Percentiles rank a stretch among this genome's conserved stretches.
These are phyloP conservation scores for Rhabdomys dilectus DNA, from an alignment of 2,113 vertebrate species.

Conservation along the genomic window DNA sequence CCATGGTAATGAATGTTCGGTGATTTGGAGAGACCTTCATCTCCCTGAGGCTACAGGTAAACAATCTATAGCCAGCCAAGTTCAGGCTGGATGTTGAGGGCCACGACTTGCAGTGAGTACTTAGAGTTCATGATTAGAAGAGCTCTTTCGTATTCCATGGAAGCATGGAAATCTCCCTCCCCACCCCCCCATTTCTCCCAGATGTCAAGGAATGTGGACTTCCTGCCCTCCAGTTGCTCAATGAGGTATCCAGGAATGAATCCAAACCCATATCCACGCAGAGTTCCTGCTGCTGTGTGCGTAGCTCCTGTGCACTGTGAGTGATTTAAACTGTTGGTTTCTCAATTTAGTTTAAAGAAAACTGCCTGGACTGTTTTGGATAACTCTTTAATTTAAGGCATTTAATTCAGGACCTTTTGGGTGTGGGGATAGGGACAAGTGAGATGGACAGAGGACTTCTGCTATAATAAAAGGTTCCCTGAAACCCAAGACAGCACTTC, in stretches of 20 bases:
- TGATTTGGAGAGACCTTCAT: rapidly evolving
- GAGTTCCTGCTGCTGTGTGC: rapidly evolving
- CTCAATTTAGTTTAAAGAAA: background rate
- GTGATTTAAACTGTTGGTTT: background rate
- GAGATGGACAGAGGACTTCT: background rate
- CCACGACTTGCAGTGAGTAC: too few relatives aligned
- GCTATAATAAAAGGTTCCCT: background rate
- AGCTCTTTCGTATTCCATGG: background rate
- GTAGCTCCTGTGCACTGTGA: background rate
- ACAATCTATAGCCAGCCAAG: background rate
- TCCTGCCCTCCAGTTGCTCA: background rate
- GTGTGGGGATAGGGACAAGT: background rate
- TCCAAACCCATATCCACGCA: background rate
- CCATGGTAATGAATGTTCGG: background rate
- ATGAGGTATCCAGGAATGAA: background rate
- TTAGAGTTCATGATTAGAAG: background rate
- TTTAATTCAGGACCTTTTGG: background rate
- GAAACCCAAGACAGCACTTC: rapidly evolving
- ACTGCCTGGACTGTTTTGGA: background rate
- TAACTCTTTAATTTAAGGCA: background rate
- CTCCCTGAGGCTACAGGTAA: background rate
- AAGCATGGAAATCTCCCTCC: background rate
- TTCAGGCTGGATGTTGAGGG: background rate
- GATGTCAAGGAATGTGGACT: background rate
- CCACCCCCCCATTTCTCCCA: background rate